These are phyloP conservation scores for Zootermopsis nevadensis DNA, from an alignment of 2,888 invertebrate genomes.

Conservation along the genomic window DNA sequence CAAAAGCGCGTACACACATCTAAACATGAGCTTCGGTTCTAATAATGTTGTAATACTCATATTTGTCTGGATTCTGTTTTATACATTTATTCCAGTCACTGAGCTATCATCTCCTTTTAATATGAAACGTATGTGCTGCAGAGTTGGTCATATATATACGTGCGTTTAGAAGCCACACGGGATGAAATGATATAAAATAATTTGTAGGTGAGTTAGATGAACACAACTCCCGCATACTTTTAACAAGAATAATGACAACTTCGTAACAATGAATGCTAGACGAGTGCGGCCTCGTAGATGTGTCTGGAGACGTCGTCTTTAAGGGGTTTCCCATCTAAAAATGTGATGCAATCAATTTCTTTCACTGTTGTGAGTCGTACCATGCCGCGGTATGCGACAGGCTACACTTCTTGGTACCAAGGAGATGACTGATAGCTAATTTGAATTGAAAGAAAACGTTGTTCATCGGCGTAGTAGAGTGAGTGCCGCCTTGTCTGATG, in stretches of 20 bases:
- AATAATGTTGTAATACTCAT: too few species aligned
- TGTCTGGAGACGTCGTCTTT: not conserved
- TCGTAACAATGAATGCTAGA: not conserved
- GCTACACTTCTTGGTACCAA: not conserved
- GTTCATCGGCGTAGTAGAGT: not conserved
- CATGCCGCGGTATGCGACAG: too few species aligned
- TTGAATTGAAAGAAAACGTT: not conserved
- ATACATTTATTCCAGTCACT: too few species aligned
- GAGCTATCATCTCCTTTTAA: too few species aligned
- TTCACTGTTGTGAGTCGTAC: too few species aligned
- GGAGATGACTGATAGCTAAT: conserved; percentile 26
- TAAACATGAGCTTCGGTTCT: too few species aligned
- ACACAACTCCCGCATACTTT: not conserved
- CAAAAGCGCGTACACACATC: too few species aligned
- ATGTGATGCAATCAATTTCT: conserved; percentile 29
- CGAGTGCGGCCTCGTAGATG: not conserved
- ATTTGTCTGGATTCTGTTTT: too few species aligned
- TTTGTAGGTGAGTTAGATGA: not conserved
- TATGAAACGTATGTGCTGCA: too few species aligned
- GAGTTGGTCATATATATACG: too few species aligned
- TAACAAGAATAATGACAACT: too few species aligned
- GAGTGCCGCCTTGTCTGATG: not conserved
- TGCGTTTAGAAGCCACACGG: too few species aligned
- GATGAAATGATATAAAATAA: not conserved
- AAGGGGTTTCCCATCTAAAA: conserved; percentile 9